phyloP scores from a whole-genome alignment of 2,888 invertebrate genomes.

The Ormyrus nitidulus region DNA sequence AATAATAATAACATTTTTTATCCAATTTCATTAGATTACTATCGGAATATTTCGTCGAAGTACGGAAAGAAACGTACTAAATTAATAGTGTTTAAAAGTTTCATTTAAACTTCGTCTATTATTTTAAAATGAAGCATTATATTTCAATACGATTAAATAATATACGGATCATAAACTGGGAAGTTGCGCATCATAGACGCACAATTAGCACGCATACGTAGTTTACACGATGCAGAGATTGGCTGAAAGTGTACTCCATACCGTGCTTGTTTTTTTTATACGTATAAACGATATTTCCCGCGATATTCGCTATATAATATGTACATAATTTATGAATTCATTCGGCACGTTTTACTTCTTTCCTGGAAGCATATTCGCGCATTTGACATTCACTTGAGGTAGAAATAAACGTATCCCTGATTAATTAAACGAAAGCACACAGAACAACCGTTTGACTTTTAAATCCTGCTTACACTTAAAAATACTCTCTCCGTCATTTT shows the following conservation, averaged over 20 bases:
- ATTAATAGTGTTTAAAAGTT: too few species aligned
- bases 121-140: too few species aligned
- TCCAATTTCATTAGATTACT: too few species aligned
- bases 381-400: conserved; percentile 13
- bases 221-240: neutral
- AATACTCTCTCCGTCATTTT: too few species aligned
- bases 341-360: neutral
- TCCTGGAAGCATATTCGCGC: neutral
- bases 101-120: too few species aligned
- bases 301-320: neutral
- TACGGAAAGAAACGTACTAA: too few species aligned
- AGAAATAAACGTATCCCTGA: conserved; percentile 17
- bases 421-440: neutral
- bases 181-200: too few species aligned
- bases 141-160: too few species aligned
- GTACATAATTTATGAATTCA: neutral
- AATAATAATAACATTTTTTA: too few species aligned
- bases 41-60: too few species aligned
- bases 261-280: conserved; percentile 7
- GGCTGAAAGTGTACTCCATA: conserved; percentile 33
- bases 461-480: too few species aligned
- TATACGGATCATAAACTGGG: too few species aligned
- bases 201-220: neutral
- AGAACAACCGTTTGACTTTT: neutral
- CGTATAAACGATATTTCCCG: neutral